Base-by-base conservation (phyloP, 1,140 invertebrate genomes). In the Danaus plexippus region DNA sequence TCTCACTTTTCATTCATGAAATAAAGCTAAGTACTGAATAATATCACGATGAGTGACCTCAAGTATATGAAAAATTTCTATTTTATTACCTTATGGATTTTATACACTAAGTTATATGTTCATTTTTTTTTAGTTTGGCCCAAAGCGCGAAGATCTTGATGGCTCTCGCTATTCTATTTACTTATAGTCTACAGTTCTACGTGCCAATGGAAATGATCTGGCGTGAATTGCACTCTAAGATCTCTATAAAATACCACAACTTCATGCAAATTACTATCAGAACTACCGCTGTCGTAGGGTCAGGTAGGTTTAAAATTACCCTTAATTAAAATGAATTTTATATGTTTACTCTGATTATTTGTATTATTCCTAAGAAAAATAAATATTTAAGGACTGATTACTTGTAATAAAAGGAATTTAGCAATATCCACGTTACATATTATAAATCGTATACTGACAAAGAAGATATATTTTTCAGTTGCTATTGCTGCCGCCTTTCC, bases 111-210 rank as follows among this genome's bases (percentile, higher is more conserved):
- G 7, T 32, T 22, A 22, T 41, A 11, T 43, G 40, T 47, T 41
- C 41, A 15, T 54, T 41, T 55, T 9, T 11, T 76, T 78, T 13
- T 69, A 91, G 88, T 10, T 77, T 94, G 41, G 94, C 92, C 45
- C 91, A 96, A 78, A 82, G 89, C 8, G 95, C 96, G 0, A 94
- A 96, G 83, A 81, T 97, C 6, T 88, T 95, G 50, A 97, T 98
- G 87, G 94, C 95, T 0, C 63, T 96, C 1, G 94, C 95, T 0
- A 95, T 98, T 54, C 92, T 97, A 43, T 92, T 97, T 66, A 95
- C 95, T 0, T 98, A 96, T 80, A 94, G 93, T 9, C 89, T 99
- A 1, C 97, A 98, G 85, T 94, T 96, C 69, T 97, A 94, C 78
- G 95, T 99, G 0, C 95, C 97, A n/a, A 90, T 92, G 68, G 92